Evolutionary conservation across 2,113 vertebrate genomes (phyloP).

Genomic region (Oreamnos americanus): DNA sequence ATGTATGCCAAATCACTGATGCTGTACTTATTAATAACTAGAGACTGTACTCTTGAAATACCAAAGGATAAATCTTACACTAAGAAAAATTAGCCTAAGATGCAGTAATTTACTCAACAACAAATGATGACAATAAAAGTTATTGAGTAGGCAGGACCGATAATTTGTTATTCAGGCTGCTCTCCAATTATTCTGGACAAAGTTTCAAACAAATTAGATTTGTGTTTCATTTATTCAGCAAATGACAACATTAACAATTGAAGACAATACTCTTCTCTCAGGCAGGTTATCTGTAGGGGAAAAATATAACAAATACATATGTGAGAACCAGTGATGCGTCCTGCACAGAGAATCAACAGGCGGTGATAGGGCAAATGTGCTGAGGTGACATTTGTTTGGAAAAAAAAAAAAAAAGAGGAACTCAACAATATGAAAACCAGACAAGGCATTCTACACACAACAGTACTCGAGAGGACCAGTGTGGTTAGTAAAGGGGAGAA

Average conservation of each 20-base stretch:
- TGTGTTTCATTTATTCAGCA: conserved; percentile 4
- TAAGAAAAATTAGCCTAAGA: conserved; percentile 4
- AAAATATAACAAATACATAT: not conserved
- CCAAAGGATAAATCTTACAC: not conserved
- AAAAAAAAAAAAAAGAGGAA: not conserved
- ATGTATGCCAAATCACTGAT: not conserved
- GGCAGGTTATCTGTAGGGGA: not conserved
- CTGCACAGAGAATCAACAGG: not conserved
- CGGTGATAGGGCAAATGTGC: not conserved
- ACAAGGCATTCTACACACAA: not conserved
- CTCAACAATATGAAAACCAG: not conserved
- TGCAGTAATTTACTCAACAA: conserved; percentile 2
- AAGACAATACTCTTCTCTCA: conserved; percentile 3
- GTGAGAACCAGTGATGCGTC: not conserved
- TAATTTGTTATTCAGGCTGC: not conserved
- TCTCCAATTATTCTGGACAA: not conserved
- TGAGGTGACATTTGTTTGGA: not conserved
- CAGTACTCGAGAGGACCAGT: not conserved
- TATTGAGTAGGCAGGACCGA: not conserved
- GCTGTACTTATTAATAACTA: not conserved
- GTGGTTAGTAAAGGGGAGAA: not conserved
- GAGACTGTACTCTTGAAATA: not conserved
- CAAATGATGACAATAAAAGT: conserved; percentile 18
- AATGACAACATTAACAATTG: not conserved
- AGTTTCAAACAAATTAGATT: conserved; percentile 26